Percentiles rank a stretch among this genome's conserved stretches.
Evolutionary conservation across 2,888 invertebrate species (phyloP).

Genomic region (Stenoptilia bipunctidactyla): DNA sequence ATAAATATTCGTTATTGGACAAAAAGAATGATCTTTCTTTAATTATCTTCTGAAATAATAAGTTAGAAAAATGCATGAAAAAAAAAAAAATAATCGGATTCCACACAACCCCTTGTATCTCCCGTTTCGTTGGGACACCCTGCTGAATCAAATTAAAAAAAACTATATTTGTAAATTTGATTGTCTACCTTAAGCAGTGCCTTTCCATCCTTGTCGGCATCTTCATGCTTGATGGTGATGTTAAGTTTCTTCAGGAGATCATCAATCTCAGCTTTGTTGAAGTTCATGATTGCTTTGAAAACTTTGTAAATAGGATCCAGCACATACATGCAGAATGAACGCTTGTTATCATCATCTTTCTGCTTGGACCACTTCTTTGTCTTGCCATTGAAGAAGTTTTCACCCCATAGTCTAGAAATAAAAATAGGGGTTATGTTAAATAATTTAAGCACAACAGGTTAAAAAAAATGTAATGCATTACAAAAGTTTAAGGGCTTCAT

Average conservation of each 20-base stretch:
- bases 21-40: too few species aligned
- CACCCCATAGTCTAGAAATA: constrained; percentile 86
- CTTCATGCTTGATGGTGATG: constrained; percentile 93
- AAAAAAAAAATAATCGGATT: too few species aligned
- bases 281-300: constrained; percentile 85
- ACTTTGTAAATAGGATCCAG: constrained; percentile 99
- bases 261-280: constrained; percentile 94
- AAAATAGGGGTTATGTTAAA: neutral
- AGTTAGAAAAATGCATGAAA: too few species aligned
- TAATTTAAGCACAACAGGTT: too few species aligned
- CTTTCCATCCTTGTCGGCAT: constrained; percentile 97
- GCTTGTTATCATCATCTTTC: constrained; percentile 91
- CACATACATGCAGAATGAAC: constrained; percentile 99
- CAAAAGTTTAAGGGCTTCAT: too few species aligned
- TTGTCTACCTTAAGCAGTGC: constrained; percentile 89
- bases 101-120: too few species aligned
- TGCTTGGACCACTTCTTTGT: constrained; percentile 99
- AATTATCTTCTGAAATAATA: too few species aligned
- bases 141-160: too few species aligned
- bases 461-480: too few species aligned
- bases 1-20: too few species aligned
- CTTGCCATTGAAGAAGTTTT: constrained; percentile 97
- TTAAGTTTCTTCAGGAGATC: constrained; percentile 90
- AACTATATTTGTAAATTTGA: too few species aligned
- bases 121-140: too few species aligned